Evolutionary conservation across 2,888 invertebrate species (phyloP).

Genomic region (Aelia acuminata): DNA sequence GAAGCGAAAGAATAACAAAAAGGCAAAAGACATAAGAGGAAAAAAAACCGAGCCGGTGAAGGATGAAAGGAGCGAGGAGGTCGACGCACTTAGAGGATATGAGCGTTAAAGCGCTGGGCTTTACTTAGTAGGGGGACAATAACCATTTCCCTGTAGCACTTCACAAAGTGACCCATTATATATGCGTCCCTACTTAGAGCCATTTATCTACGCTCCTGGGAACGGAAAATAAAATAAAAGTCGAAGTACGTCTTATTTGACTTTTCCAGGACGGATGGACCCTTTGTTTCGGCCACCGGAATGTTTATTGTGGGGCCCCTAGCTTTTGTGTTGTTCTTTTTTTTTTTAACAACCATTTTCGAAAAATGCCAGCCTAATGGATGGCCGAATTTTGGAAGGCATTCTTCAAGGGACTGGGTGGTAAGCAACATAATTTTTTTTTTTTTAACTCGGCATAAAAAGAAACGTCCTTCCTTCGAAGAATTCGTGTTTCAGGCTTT

Average conservation of each 20-base stretch:
- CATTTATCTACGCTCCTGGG: not conserved
- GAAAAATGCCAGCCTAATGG: slow-evolving; percentile 12
- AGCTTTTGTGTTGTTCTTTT: too few relatives aligned
- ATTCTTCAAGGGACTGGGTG: not conserved
- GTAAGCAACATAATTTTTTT: not conserved
- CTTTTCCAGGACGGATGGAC: slow-evolving; percentile 25
- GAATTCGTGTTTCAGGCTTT: not conserved
- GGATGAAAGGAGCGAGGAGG: slow-evolving; percentile 9
- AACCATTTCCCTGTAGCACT: slow-evolving; percentile 15
- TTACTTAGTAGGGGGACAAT: slow-evolving; percentile 21
- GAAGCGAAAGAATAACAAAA: slow-evolving; percentile 29
- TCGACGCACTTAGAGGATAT: slow-evolving; percentile 24
- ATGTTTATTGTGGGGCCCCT: not conserved
- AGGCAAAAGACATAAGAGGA: not conserved
- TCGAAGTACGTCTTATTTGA: slow-evolving; percentile 11
- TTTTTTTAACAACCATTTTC: not conserved
- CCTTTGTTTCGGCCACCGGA: slow-evolving; percentile 36
- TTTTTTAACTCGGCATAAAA: not conserved
- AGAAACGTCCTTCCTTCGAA: not conserved
- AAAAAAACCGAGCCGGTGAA: not conserved
- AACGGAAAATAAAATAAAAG: not conserved
- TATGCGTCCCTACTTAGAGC: not conserved
- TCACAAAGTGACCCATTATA: slow-evolving; percentile 44
- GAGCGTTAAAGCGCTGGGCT: slow-evolving; percentile 18
- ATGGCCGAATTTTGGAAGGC: not conserved